phyloP scores from a whole-genome alignment of 2,888 invertebrate species.

The Chloromyia formosa region DNA sequence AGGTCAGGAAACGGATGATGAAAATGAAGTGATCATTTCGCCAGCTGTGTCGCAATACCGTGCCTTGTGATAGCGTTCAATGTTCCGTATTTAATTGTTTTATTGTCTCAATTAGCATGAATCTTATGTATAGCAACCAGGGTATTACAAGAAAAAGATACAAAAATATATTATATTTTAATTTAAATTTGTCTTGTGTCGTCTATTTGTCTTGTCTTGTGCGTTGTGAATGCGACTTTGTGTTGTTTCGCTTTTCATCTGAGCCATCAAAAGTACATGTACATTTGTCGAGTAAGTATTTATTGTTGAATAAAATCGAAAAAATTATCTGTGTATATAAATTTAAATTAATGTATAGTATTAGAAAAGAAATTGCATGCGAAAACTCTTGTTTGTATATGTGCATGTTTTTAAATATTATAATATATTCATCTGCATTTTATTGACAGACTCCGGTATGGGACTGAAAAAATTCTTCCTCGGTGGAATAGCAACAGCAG shows the following conservation, averaged over 20 bases:
- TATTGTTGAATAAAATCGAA: neutral
- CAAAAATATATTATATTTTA: neutral
- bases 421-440: neutral
- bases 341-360: too few relatives aligned
- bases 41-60: neutral
- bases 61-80: slow-evolving; percentile 19
- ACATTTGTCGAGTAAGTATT: neutral
- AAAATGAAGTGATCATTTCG: slow-evolving; percentile 24
- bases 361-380: too few relatives aligned
- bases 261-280: too few relatives aligned
- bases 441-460: neutral
- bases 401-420: neutral
- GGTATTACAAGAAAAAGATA: neutral
- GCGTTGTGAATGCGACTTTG: neutral
- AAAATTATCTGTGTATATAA: neutral
- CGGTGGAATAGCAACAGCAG: slow-evolving; percentile 32
- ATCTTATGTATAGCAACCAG: neutral
- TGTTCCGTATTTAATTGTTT: neutral
- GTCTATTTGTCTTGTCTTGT: neutral
- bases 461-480: slow-evolving; percentile 28
- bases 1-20: slow-evolving; percentile 44
- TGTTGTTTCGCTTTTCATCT: neutral
- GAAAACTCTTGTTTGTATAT: too few relatives aligned
- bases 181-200: neutral
- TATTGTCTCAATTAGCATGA: neutral